Conservation (phyloP, 2,797 vertebrate genomes). For the Labroides dimidiatus region DNA sequence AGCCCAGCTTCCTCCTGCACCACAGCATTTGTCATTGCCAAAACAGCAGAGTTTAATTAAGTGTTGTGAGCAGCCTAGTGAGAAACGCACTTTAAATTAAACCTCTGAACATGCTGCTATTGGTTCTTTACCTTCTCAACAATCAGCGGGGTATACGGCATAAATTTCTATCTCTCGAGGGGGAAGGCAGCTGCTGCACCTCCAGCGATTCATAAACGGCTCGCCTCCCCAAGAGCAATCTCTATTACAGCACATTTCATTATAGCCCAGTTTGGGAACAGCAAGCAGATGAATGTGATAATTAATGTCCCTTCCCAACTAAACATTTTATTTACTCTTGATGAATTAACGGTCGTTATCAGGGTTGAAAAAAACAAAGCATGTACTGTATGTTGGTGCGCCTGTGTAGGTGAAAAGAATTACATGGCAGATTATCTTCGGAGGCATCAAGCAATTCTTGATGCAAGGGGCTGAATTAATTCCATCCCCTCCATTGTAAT, state of each 20-base stretch:
- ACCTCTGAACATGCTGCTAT: conserved; percentile 95
- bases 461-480: conserved; percentile 85
- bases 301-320: conserved; percentile 91
- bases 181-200: conserved; percentile 86
- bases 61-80: conserved; percentile 99
- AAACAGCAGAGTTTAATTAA: conserved; percentile 99
- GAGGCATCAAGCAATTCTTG: conserved; percentile 82
- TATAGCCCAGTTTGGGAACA: conserved; percentile 90
- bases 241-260: conserved; percentile 93
- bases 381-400: conserved; percentile 60
- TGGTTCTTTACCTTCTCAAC: conserved; percentile 97
- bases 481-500: conserved; percentile 80
- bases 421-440: conserved; percentile 88
- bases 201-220: conserved; percentile 92
- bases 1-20: conserved; percentile 91
- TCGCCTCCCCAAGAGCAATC: conserved; percentile 86
- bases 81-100: conserved; percentile 99
- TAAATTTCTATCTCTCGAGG: conserved; percentile 93
- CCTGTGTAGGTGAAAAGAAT: conserved; percentile 85
- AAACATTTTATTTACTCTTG: conserved; percentile 95
- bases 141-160: conserved; percentile 94
- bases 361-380: conserved; percentile 63
- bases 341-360: conserved; percentile 86
- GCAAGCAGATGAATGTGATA: conserved; percentile 89
- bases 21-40: conserved; percentile 99